phyloP scores from a whole-genome alignment of 2,113 vertebrate species.

The Chloropsis hardwickii region DNA sequence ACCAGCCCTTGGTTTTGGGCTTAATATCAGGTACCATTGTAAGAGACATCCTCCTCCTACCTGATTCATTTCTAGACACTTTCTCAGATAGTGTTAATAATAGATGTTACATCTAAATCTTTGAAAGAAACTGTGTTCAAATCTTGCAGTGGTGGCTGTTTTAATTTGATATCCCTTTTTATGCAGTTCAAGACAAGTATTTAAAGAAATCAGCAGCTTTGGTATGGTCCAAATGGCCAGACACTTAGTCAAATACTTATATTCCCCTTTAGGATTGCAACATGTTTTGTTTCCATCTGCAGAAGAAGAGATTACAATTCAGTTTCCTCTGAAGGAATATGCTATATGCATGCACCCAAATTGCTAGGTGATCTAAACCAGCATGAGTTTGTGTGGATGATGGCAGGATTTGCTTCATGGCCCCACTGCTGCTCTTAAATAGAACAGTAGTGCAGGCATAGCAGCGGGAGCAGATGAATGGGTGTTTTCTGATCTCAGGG shows the following conservation, averaged over 20 bases:
- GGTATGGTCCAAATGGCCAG: not conserved
- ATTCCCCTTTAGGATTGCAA: not conserved
- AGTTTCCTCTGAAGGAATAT: not conserved
- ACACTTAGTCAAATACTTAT: not conserved
- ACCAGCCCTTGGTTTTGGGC: not conserved
- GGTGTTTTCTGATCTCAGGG: not conserved
- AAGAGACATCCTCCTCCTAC: not conserved
- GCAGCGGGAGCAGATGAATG: fast-evolving
- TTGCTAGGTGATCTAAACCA: not conserved
- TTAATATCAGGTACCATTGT: not conserved
- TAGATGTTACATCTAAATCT: not conserved
- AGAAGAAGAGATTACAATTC: not conserved
- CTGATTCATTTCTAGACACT: not conserved
- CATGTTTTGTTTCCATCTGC: not conserved
- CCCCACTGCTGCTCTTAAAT: not conserved
- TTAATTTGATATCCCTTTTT: not conserved
- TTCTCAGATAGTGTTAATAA: not conserved
- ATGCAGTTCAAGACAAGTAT: not conserved
- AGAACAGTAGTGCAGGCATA: not conserved
- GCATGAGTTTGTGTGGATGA: not conserved
- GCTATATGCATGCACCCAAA: not conserved
- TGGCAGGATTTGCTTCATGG: not conserved
- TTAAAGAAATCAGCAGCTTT: not conserved
- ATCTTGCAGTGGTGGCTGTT: not conserved
- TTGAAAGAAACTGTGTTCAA: not conserved